A percentile compares a stretch with the other conserved stretches of the same genome.
Conservation (phyloP, 1,140 invertebrate genomes). For the Lethrus apterus region DNA sequence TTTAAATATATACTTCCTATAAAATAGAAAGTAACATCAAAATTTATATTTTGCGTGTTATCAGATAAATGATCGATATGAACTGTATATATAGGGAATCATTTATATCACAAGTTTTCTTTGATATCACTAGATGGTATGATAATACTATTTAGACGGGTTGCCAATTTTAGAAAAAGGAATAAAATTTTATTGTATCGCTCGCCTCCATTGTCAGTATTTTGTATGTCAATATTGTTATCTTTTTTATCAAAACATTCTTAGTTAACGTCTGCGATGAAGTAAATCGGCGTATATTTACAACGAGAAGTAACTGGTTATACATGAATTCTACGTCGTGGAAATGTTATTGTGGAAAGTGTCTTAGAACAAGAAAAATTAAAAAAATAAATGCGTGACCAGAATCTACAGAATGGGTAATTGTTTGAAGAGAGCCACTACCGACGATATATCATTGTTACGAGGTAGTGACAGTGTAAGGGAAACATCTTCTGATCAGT, state of each 20-base stretch:
- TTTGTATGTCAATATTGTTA: constrained; percentile 12
- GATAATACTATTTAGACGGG: constrained; percentile 2
- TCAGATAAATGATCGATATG: no score
- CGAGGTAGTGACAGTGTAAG: constrained; percentile 48
- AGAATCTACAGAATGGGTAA: constrained; percentile 48
- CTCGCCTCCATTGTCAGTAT: not conserved
- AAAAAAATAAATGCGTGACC: constrained; percentile 30
- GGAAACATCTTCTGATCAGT: constrained; percentile 46
- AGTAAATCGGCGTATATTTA: not conserved
- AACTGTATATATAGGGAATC: no score
- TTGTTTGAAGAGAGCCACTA: constrained; percentile 52
- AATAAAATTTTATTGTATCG: constrained; percentile 4
- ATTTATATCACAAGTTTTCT: no score
- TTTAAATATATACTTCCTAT: no score
- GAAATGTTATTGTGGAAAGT: not conserved
- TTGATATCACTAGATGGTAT: no score
- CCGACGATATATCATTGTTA: constrained; percentile 55
- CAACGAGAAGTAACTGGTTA: no score
- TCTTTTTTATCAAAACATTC: constrained; percentile 6
- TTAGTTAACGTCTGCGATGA: not conserved
- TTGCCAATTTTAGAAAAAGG: constrained; percentile 14
- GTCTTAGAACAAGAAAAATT: constrained; percentile 12
- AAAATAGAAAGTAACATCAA: no score
- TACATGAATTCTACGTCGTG: constrained; percentile 7
- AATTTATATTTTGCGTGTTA: no score